Evolutionary conservation across 2,113 vertebrate species (phyloP).

Genomic region (Eira barbara): DNA sequence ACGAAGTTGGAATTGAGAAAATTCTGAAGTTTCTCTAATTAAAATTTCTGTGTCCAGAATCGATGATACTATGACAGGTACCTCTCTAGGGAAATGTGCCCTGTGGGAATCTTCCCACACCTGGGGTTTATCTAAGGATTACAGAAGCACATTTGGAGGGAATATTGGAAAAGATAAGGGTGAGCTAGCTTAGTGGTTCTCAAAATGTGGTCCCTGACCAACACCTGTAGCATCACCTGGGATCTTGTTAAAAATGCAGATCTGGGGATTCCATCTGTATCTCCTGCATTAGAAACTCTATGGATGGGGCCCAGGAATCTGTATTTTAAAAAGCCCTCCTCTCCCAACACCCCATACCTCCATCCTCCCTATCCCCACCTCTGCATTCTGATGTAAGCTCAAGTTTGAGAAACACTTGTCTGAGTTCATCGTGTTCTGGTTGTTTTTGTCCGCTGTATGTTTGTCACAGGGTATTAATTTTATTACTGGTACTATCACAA

Average conservation of each 20-base stretch:
- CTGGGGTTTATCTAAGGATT: not conserved
- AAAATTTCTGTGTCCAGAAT: not conserved
- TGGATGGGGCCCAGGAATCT: not conserved
- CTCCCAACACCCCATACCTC: not conserved
- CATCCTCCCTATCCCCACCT: not conserved
- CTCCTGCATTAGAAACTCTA: not conserved
- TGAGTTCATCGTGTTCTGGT: not conserved
- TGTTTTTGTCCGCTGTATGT: not conserved
- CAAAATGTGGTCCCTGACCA: not conserved
- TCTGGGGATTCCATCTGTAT: not conserved
- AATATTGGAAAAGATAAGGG: not conserved
- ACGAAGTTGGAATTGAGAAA: not conserved
- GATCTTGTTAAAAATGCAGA: not conserved
- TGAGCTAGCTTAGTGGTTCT: not conserved
- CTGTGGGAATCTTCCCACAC: not conserved
- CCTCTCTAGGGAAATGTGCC: not conserved
- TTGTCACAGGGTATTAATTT: not conserved
- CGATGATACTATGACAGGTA: not conserved
- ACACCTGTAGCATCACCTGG: not conserved
- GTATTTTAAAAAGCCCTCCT: not conserved
- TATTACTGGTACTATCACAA: not conserved
- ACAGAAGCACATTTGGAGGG: not conserved
- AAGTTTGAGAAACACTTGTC: not conserved
- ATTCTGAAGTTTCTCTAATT: not conserved
- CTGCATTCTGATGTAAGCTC: not conserved